Evolutionary conservation across 2,113 vertebrate species (phyloP), one percentile per base, ranked within the genome.

Genomic region (Poecile atricapillus): DNA sequence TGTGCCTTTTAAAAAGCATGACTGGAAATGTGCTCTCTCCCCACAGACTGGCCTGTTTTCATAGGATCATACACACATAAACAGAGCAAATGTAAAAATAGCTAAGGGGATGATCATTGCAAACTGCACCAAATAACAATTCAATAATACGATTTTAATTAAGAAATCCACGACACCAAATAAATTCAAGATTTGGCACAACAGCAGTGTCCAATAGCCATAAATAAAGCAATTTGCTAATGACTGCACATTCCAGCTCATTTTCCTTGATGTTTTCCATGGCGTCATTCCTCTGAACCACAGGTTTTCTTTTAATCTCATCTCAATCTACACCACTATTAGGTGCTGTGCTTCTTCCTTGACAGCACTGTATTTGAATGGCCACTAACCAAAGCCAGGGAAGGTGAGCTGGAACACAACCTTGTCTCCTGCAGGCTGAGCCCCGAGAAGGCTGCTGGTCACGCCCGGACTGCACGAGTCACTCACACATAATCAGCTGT

Each of bases 241-340:
- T 89, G 95, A 81, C 58, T 89, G 80, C 62, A 67, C 86, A 93
- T 93, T 93, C 88, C 83, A 50, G 60, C 74, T 96, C 69, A 43
- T 92, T 92, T 95, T 96, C 90, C 94, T 92, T 95, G 90, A 88
- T 71, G 69, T 89, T 92, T 97, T 89, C 88, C 64, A 37, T 71
- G 71, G 83, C 24, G 23, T 91, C 90, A 83, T 92, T 95, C 76
- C 64, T 91, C 86, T 90, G 90, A 97, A 95, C 94, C 95, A 94
- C 65, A 21, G 64, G 68, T 92, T 90, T 92, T 89, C 83, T 90
- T 97, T 93, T 95, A 77, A 95, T 96, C 87, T 91, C 88, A 23
- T 86, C 79, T 86, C 83, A 67, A 88, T 96, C 92, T 77, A 71
- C 79, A 71, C 30, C 55, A 71, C 85, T 80, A 75, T 83, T 90